Percentiles rank a stretch among this genome's conserved stretches.
These are phyloP conservation scores for Theonella swinhoei DNA, from an alignment of 37 sponge, comb jelly and placozoan genomes.

Conservation along the genomic window DNA sequence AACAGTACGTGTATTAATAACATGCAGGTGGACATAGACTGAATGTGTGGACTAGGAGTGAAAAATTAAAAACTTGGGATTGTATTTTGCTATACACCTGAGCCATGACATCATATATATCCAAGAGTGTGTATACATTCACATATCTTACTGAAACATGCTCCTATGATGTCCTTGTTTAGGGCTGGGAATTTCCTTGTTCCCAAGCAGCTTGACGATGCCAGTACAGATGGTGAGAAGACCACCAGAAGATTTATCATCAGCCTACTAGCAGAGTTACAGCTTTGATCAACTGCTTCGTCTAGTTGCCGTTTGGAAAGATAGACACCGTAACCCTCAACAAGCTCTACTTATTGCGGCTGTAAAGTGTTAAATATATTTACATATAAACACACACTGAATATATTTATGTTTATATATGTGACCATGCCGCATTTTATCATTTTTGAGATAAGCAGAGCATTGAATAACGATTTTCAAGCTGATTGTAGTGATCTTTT, in stretches of 20 bases:
- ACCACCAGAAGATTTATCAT: conserved; percentile 20
- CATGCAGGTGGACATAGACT: no score
- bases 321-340: conserved; percentile 14
- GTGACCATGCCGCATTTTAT: no score
- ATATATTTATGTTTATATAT: neutral
- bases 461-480: no score
- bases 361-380: neutral
- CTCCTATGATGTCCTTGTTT: neutral
- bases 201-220: neutral
- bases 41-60: no score
- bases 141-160: neutral
- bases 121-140: no score
- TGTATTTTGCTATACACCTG: no score
- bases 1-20: no score
- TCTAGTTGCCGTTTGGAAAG: conserved; percentile 14
- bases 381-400: neutral
- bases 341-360: conserved; percentile 15
- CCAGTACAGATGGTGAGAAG: neutral
- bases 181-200: neutral
- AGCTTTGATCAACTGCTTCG: conserved; percentile 24
- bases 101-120: no score
- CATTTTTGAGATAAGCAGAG: no score
- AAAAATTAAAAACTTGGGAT: no score
- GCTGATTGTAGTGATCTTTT: no score
- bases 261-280: conserved; percentile 14